A percentile compares a stretch with the other conserved stretches of the same genome.
Evolutionary conservation across 2,888 invertebrate genomes (phyloP).

Genomic region (Hipparchia semele): DNA sequence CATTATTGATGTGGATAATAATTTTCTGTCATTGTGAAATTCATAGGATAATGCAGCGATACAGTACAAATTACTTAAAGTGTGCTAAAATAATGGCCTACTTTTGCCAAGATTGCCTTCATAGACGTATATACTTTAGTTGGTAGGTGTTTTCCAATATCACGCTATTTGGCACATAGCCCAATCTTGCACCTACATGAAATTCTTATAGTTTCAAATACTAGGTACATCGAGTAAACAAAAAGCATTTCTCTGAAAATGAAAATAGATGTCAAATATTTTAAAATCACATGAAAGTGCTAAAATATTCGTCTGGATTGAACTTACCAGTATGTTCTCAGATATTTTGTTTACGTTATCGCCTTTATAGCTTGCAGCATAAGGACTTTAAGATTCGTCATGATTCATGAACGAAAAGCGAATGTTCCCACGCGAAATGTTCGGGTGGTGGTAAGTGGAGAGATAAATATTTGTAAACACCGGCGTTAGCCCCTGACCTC

Average conservation of each 20-base stretch:
- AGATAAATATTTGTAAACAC: constrained; percentile 78
- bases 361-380: constrained; percentile 38
- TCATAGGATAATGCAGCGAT: too few species aligned
- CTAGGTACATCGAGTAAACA: not conserved
- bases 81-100: constrained; percentile 15
- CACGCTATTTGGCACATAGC: constrained; percentile 16
- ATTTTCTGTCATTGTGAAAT: too few species aligned
- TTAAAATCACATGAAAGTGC: constrained; percentile 48
- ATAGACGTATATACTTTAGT: too few species aligned
- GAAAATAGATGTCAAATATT: constrained; percentile 2
- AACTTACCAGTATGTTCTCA: not conserved
- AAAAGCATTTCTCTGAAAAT: constrained; percentile 4
- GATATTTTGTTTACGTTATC: constrained; percentile 27
- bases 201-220: constrained; percentile 1
- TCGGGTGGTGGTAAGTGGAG: constrained; percentile 68
- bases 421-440: constrained; percentile 75
- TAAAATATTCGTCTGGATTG: constrained; percentile 62
- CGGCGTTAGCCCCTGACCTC: constrained; percentile 50
- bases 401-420: constrained; percentile 36
- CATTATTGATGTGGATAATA: too few species aligned
- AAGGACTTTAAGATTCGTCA: constrained; percentile 34
- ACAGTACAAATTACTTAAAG: not conserved
- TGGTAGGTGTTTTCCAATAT: not conserved
- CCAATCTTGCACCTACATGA: not conserved
- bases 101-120: not conserved